Conservation (phyloP, 2,113 vertebrate species). For the Ciconia maguari region DNA sequence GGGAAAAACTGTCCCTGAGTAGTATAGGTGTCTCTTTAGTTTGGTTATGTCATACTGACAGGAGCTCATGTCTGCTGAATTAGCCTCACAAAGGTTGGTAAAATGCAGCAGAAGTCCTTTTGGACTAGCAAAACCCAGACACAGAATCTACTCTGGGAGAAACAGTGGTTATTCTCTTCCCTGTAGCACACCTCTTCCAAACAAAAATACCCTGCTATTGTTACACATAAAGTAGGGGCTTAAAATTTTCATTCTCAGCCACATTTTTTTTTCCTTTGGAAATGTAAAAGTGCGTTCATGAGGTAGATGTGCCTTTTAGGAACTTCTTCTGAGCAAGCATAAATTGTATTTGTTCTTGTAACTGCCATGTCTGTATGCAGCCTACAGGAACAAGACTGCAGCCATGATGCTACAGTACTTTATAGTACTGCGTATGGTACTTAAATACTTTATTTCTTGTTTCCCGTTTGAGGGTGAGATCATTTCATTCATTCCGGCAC, state of each 20-base stretch:
- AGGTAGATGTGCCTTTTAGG: neutral
- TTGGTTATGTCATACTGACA: neutral
- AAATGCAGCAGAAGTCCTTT: neutral
- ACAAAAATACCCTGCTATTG: neutral
- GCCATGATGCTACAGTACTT: neutral
- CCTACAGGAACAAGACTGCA: neutral
- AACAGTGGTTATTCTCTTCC: neutral
- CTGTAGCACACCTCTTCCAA: neutral
- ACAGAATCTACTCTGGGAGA: neutral
- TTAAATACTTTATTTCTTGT: neutral
- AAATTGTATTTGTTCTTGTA: neutral
- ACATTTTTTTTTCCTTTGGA: neutral
- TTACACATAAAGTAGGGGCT: neutral
- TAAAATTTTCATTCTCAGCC: neutral
- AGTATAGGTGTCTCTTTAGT: neutral
- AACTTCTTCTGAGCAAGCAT: neutral
- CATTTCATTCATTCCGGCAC: neutral
- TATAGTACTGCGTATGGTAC: neutral
- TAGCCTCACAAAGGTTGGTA: neutral
- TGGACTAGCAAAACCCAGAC: neutral
- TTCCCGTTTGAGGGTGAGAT: neutral
- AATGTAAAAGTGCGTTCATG: neutral
- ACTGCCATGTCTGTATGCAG: neutral
- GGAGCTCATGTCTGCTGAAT: neutral
- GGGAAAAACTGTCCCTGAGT: neutral